A percentile compares a stretch with the other conserved stretches of the same genome.
These are phyloP conservation scores for Achatina immaculata DNA, from an alignment of 1,140 invertebrate genomes.

Conservation along the genomic window DNA sequence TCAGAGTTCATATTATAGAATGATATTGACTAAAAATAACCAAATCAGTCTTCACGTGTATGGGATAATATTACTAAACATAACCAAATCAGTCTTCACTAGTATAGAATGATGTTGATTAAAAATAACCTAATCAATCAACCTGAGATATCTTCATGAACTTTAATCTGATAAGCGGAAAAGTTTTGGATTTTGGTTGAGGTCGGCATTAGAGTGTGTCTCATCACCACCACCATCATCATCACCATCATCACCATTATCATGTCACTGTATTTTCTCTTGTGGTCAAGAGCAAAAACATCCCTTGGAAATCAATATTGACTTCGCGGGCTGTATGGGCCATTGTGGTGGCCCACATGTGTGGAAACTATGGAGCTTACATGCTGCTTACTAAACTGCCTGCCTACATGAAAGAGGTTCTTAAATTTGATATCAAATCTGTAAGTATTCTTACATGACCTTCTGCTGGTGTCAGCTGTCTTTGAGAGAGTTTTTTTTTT, in stretches of 20 bases:
- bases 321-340: slow-evolving; percentile 90
- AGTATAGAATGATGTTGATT: no score
- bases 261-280: not conserved
- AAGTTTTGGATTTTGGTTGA: no score
- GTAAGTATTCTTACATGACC: slow-evolving; percentile 71
- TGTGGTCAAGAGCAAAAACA: slow-evolving; percentile 40
- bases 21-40: no score
- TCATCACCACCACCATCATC: not conserved
- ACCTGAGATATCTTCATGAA: no score
- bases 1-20: no score
- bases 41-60: no score
- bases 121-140: no score
- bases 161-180: no score
- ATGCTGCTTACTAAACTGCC: slow-evolving; percentile 93
- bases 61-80: no score
- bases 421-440: slow-evolving; percentile 87
- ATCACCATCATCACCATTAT: not conserved
- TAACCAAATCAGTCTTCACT: no score
- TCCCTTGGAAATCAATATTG: slow-evolving; percentile 82
- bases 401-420: slow-evolving; percentile 92
- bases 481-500: no score
- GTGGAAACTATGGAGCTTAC: slow-evolving; percentile 94
- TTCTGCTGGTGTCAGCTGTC: not conserved
- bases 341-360: slow-evolving; percentile 85
- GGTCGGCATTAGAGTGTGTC: not conserved